Evolutionary conservation across 2,797 vertebrate species (phyloP).

Genomic region (Gallirallus australis): DNA sequence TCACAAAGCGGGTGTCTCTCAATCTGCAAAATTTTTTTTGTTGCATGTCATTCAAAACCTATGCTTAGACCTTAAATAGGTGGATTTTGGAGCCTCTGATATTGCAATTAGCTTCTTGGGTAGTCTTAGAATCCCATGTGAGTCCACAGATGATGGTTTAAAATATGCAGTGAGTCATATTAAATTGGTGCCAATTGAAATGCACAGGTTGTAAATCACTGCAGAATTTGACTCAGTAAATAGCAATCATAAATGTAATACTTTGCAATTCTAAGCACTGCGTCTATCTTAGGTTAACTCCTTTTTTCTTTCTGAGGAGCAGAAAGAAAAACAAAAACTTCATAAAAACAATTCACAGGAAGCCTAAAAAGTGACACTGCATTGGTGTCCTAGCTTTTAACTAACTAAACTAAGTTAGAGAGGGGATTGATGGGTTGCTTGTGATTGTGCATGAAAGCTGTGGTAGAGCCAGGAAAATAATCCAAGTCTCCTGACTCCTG

Average conservation of each 20-base stretch:
- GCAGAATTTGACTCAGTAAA: constrained; percentile 62
- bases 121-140: constrained; percentile 38
- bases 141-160: constrained; percentile 57
- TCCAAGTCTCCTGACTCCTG: constrained; percentile 63
- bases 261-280: constrained; percentile 60
- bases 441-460: neutral
- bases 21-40: neutral
- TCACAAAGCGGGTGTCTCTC: neutral
- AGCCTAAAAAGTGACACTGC: neutral
- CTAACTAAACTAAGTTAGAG: neutral
- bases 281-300: neutral
- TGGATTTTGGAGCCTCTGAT: constrained; percentile 12
- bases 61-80: constrained; percentile 3
- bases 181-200: constrained; percentile 45
- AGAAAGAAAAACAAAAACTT: neutral
- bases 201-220: constrained; percentile 66
- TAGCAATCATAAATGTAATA: constrained; percentile 31
- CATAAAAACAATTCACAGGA: neutral
- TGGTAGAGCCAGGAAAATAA: constrained; percentile 39
- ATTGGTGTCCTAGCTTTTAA: neutral
- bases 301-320: neutral
- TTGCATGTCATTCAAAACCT: neutral
- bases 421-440: neutral
- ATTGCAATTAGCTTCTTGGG: constrained; percentile 17
- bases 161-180: constrained; percentile 61